Evolutionary conservation across 2,797 vertebrate genomes (phyloP).

Genomic region (Enteromius unitaeniatus): DNA sequence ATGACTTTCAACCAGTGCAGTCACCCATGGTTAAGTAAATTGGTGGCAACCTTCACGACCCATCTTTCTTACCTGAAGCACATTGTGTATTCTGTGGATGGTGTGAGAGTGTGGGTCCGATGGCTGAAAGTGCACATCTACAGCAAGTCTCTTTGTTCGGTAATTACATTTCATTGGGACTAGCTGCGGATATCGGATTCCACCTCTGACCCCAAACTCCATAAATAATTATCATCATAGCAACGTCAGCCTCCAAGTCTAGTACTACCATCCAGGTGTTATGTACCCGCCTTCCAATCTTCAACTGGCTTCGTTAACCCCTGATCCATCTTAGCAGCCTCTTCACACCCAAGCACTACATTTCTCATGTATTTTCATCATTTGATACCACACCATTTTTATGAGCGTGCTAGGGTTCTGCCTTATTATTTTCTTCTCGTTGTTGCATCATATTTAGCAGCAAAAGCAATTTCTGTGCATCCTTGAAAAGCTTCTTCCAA

Average conservation of each 20-base stretch:
- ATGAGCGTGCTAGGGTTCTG: not conserved
- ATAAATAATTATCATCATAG: conserved; percentile 52
- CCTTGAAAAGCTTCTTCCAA: conserved; percentile 5
- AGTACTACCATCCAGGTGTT: conserved; percentile 27
- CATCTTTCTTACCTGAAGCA: conserved; percentile 67
- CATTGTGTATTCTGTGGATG: conserved; percentile 71
- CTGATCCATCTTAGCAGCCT: not conserved
- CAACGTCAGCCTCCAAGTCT: conserved; percentile 18
- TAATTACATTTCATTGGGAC: conserved; percentile 75
- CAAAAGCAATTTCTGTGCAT: conserved; percentile 4
- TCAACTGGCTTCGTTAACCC: conserved; percentile 1
- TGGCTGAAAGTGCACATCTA: conserved; percentile 76
- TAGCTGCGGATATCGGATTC: conserved; percentile 78
- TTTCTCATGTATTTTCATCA: not conserved
- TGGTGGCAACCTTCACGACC: conserved; percentile 61
- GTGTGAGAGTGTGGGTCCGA: conserved; percentile 48
- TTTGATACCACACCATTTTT: not conserved
- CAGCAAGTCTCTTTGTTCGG: conserved; percentile 74
- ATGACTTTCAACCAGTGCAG: conserved; percentile 56
- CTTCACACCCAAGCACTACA: not conserved
- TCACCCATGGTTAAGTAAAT: conserved; percentile 59
- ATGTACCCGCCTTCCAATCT: not conserved
- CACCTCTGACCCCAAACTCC: conserved; percentile 64
- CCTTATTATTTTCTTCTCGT: not conserved
- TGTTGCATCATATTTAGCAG: not conserved